Evolutionary conservation across 2,888 invertebrate genomes (phyloP).

Genomic region (Stenodema calcarata): DNA sequence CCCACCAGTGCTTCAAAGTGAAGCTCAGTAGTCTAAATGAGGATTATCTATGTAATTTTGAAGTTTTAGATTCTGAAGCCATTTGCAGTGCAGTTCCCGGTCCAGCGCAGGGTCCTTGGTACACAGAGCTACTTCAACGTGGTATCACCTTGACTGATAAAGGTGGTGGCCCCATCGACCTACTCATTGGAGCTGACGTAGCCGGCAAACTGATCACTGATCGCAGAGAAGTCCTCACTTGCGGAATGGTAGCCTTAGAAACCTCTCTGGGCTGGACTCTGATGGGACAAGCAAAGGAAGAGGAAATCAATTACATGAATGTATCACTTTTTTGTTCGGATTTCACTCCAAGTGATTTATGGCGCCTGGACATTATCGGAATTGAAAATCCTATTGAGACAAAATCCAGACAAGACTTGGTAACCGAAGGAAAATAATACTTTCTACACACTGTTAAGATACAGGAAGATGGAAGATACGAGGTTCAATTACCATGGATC

Average conservation of each 20-base stretch:
- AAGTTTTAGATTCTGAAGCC: not conserved
- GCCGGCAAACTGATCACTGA: conserved; percentile 52
- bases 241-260: conserved; percentile 53
- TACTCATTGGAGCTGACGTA: conserved; percentile 44
- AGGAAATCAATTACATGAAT: not conserved
- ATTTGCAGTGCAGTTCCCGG: conserved; percentile 5
- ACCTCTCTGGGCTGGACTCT: conserved; percentile 55
- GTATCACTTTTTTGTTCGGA: conserved; percentile 39
- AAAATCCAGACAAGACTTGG: not conserved
- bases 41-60: conserved; percentile 30
- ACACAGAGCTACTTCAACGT: not conserved
- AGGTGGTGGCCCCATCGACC: conserved; percentile 24
- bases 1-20: not conserved
- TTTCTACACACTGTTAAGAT: conserved; percentile 30
- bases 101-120: not conserved
- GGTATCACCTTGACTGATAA: conserved; percentile 10
- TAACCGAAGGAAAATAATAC: conserved; percentile 26
- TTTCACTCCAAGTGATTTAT: not conserved
- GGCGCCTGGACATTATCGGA: not conserved
- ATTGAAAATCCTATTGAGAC: not conserved
- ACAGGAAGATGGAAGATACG: conserved; percentile 37
- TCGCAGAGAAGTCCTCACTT: conserved; percentile 18
- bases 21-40: not conserved
- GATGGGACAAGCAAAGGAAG: conserved; percentile 33
- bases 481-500: conserved; percentile 45